Conservation (phyloP, 2,888 invertebrate species). For the Tromatobia lineatoria region DNA sequence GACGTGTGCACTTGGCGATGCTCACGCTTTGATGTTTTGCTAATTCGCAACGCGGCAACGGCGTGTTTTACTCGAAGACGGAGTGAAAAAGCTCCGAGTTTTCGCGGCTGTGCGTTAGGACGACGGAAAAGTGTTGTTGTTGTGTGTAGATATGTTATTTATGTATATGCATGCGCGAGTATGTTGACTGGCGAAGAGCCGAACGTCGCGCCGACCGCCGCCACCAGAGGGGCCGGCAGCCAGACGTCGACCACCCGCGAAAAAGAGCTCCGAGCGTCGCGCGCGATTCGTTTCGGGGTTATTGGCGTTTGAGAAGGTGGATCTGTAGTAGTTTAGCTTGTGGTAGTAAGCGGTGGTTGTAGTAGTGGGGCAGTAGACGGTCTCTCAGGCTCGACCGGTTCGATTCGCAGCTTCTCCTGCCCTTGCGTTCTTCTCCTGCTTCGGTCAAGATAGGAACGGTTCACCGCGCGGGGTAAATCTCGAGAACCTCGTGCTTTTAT, state of each 20-base stretch:
- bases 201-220: constrained; percentile 68
- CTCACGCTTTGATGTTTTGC: background rate
- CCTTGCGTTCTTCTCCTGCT: constrained; percentile 43
- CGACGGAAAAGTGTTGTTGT: background rate
- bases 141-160: background rate
- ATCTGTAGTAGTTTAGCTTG: background rate
- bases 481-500: constrained; percentile 1
- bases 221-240: constrained; percentile 67
- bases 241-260: constrained; percentile 72
- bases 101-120: background rate
- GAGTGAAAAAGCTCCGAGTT: background rate
- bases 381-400: constrained; percentile 56
- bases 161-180: constrained; percentile 19
- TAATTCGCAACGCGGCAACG: background rate
- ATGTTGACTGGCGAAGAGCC: constrained; percentile 42
- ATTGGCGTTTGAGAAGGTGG: constrained; percentile 61
- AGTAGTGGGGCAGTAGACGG: constrained; percentile 47
- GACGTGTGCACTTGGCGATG: background rate
- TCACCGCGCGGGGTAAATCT: constrained; percentile 13
- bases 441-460: constrained; percentile 56
- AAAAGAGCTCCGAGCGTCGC: constrained; percentile 56
- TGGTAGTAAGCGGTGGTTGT: constrained; percentile 7
- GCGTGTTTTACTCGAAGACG: background rate
- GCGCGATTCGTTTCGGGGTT: constrained; percentile 66
- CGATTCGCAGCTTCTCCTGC: constrained; percentile 53